Conservation (phyloP, 2,888 invertebrate species). For the Pristionchus fissidentatus region DNA sequence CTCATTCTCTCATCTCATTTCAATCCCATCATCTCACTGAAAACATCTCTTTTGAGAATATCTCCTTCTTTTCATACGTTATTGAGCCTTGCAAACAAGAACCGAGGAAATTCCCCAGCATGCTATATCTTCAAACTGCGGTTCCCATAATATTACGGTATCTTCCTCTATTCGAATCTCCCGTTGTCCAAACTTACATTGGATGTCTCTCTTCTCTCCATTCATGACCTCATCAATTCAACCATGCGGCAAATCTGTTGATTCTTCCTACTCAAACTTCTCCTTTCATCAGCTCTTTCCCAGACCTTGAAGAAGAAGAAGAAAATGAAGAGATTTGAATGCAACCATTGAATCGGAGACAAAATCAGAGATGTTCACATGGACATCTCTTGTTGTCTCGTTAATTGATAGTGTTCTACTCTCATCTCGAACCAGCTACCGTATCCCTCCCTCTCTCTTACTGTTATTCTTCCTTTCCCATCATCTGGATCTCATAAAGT, state of each 20-base stretch:
- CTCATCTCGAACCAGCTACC: neutral
- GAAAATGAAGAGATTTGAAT: neutral
- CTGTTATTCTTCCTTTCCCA: conserved; percentile 33
- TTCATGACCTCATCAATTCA: conserved; percentile 28
- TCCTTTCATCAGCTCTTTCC: neutral
- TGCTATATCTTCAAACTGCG: no score
- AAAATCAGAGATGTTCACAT: no score
- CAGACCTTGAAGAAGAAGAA: conserved; percentile 28
- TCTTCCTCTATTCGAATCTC: no score
- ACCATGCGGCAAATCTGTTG: conserved; percentile 23
- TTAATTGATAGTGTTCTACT: no score
- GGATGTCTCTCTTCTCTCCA: neutral
- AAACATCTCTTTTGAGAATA: no score
- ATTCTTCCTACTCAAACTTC: conserved; percentile 17
- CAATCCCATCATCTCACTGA: neutral
- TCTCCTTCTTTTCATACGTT: neutral
- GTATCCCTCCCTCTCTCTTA: neutral
- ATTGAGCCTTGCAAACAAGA: no score
- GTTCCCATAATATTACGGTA: no score
- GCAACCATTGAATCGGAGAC: conserved; percentile 6
- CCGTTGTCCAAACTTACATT: conserved; percentile 8
- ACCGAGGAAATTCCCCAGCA: no score
- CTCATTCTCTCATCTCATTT: neutral
- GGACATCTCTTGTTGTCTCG: no score
- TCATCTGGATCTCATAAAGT: conserved; percentile 23